Percentiles rank a stretch among this genome's conserved stretches.
Evolutionary conservation across 2,888 invertebrate species (phyloP).

Genomic region (Brachyptera putata): DNA sequence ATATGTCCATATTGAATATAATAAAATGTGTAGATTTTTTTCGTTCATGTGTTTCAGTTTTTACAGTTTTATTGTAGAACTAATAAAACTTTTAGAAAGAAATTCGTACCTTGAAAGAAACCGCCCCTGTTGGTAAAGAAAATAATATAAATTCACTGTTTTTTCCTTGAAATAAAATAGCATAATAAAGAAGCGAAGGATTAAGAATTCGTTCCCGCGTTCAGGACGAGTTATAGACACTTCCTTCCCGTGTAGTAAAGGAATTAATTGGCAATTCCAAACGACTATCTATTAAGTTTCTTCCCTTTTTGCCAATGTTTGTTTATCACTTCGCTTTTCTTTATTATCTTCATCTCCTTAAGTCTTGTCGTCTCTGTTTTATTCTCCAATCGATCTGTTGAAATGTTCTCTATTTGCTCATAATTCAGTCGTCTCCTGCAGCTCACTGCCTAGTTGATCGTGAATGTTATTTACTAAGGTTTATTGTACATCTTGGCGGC

Average conservation of each 20-base stretch:
- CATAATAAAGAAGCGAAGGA: conserved; percentile 26
- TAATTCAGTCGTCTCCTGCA: conserved; percentile 3
- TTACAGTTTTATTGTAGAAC: too few relatives aligned
- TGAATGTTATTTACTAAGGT: conserved; percentile 5
- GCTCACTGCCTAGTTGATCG: neutral
- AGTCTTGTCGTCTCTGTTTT: conserved; percentile 1
- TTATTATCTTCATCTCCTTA: conserved; percentile 16
- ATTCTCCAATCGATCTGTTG: conserved; percentile 5
- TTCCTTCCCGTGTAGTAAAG: conserved; percentile 7
- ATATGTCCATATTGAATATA: too few relatives aligned
- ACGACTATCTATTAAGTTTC: conserved; percentile 28
- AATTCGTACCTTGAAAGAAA: too few relatives aligned
- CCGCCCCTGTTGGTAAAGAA: too few relatives aligned
- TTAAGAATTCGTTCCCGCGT: conserved; percentile 31
- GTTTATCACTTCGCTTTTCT: conserved; percentile 13
- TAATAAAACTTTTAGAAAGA: too few relatives aligned
- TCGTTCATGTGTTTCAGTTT: too few relatives aligned
- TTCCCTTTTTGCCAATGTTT: conserved; percentile 21
- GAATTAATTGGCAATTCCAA: conserved; percentile 33
- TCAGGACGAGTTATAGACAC: conserved; percentile 29
- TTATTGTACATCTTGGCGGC: conserved; percentile 1
- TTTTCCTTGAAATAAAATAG: too few relatives aligned
- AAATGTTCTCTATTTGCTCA: conserved; percentile 8
- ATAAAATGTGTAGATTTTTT: too few relatives aligned
- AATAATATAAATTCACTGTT: too few relatives aligned